Percentiles rank a stretch among this genome's conserved stretches.
Conservation (phyloP, 1,140 invertebrate genomes). For the Cherax destructor region DNA sequence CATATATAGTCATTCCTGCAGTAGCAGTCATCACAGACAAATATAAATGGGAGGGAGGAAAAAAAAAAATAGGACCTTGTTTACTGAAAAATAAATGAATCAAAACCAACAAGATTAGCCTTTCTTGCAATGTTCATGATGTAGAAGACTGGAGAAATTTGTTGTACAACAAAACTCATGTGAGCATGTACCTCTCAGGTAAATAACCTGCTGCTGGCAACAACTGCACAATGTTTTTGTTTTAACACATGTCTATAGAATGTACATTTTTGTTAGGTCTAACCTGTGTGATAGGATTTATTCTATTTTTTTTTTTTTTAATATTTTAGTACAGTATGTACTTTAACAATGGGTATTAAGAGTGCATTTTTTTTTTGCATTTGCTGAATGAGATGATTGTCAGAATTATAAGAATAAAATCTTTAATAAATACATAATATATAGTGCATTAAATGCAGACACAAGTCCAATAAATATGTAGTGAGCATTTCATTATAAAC, state of each 20-base stretch:
- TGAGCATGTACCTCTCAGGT: not conserved
- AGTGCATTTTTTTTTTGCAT: not conserved
- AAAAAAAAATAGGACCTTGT: not conserved
- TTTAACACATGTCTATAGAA: not conserved
- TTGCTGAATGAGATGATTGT: not conserved
- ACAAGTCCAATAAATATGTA: not conserved
- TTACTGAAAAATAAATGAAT: not conserved
- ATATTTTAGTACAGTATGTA: too few relatives aligned
- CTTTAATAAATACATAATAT: not conserved
- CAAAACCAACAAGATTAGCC: not conserved
- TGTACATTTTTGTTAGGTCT: not conserved
- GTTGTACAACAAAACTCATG: not conserved
- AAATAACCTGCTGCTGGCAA: not conserved
- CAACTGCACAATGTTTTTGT: not conserved
- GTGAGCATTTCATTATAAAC: not conserved
- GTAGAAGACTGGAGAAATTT: not conserved
- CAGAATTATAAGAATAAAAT: not conserved
- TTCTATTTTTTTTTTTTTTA: too few relatives aligned
- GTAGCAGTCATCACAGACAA: slow-evolving; percentile 12
- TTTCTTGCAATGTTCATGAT: not conserved
- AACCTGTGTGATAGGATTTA: not conserved
- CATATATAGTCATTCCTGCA: slow-evolving; percentile 2
- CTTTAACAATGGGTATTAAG: not conserved
- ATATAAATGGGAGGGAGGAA: not conserved
- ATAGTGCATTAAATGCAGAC: not conserved